These are phyloP conservation scores for Gymnogyps californianus DNA, from an alignment of 2,113 vertebrate genomes.

Conservation along the genomic window DNA sequence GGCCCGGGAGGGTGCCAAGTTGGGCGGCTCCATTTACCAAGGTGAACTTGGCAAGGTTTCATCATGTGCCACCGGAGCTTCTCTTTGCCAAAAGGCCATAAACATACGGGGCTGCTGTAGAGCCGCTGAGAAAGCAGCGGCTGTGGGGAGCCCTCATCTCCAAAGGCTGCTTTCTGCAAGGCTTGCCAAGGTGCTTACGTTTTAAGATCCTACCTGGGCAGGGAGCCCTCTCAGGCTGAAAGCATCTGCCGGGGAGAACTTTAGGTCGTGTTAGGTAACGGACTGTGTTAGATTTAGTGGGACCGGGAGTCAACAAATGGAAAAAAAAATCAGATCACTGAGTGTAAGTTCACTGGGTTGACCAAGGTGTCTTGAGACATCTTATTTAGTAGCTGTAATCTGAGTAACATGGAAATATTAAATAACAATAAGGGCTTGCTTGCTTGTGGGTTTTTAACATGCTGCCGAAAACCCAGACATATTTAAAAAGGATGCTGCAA, in stretches of 20 bases:
- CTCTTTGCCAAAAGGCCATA: background rate
- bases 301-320: background rate
- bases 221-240: background rate
- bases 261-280: background rate
- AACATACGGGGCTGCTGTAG: background rate
- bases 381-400: background rate
- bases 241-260: background rate
- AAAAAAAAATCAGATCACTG: background rate
- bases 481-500: constrained; percentile 24
- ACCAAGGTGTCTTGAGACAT: background rate
- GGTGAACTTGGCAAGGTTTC: background rate
- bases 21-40: rapidly evolving
- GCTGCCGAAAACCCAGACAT: background rate
- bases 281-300: background rate
- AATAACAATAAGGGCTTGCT: background rate
- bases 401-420: background rate
- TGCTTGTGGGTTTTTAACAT: constrained; percentile 5
- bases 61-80: rapidly evolving
- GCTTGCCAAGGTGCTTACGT: rapidly evolving
- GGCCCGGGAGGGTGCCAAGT: background rate
- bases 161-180: background rate
- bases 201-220: background rate
- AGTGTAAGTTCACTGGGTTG: background rate
- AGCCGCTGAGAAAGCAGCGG: background rate
- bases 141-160: background rate